Base-by-base conservation (phyloP, 2,888 invertebrate genomes). In the Orgyia antiqua region DNA sequence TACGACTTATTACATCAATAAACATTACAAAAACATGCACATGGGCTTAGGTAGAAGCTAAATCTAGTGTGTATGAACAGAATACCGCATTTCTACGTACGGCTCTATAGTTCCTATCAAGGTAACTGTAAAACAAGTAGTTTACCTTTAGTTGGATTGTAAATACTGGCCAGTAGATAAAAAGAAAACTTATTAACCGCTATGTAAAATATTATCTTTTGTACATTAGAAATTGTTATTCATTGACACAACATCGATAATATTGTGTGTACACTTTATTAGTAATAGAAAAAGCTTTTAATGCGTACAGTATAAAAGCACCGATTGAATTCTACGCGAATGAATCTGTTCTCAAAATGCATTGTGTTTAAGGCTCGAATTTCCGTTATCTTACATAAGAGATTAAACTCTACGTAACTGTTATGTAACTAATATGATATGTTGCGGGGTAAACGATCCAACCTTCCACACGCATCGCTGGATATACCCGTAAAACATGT, bases 381-480 rank as follows among this genome's bases (percentile, higher is more conserved):
- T 66, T 47, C 58, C 51, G 56, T 58, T 60, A 58, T 44, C 45
- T 47, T 50, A 49, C 48, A 40, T 50, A 55, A 58, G 50, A 49
- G 56, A 62, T 55, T 56, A 62, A 63, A 66, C 59, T 64, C 68
- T 79, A 72, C 63, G 65, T 68, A 79, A 78, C 65, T 63, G 58
- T 61, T 67, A 59, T 67, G 20, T n/a, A n/a, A n/a, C n/a, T n/a
- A n/a, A n/a, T n/a, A 59, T 52, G 65, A 66, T 77, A 78, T 82
- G 60, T 75, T 72, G 68, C 71, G 51, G 69, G 61, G 75, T 74
- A 79, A 79, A 65, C 62, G 73, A 74, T 77, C 68, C 72, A 70
- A 73, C 73, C 77, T 78, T 73, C 64, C 61, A 40, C 67, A 75
- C 76, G 77, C 78, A 69, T 59, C 66, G 63, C 37, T 64, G 63